phyloP scores from a whole-genome alignment of 1,140 invertebrate genomes.

The Conopomorpha cramerella region DNA sequence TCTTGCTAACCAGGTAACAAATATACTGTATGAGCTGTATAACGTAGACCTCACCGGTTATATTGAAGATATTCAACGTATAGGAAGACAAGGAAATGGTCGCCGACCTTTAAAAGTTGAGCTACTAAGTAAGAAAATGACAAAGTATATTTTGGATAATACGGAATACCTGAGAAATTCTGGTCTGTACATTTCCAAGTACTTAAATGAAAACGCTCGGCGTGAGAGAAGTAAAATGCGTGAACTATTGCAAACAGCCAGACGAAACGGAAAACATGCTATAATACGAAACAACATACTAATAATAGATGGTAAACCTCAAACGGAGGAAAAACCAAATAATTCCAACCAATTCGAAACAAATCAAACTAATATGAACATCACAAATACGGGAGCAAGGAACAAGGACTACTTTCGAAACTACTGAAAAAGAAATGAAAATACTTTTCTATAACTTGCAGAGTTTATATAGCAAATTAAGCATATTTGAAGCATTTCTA shows the following conservation, averaged over 20 bases:
- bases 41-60: constrained; percentile 5
- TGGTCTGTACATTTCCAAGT: constrained; percentile 3
- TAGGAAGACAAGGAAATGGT: constrained; percentile 3
- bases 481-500: constrained; percentile 2
- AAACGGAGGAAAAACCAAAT: too few relatives aligned
- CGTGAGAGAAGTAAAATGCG: constrained; percentile 2
- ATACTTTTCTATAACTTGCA: constrained; percentile 5
- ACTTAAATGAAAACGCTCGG: neutral
- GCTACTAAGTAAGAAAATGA: constrained; percentile 8
- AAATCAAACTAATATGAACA: too few relatives aligned
- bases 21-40: constrained; percentile 2
- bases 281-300: constrained; percentile 8
- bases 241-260: constrained; percentile 5
- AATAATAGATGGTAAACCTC: constrained; percentile 7
- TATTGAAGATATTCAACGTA: constrained; percentile 7
- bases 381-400: too few relatives aligned
- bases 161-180: constrained; percentile 2
- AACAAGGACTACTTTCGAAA: too few relatives aligned
- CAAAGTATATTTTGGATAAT: constrained; percentile 6
- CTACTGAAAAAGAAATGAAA: too few relatives aligned
- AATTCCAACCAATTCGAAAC: too few relatives aligned
- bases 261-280: constrained; percentile 7
- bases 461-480: constrained; percentile 3
- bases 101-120: constrained; percentile 5
- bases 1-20: constrained; percentile 1